Evolutionary conservation across 2,113 vertebrate species (phyloP), one percentile per base, ranked within the genome.

Genomic region (Ifrita kowaldi): DNA sequence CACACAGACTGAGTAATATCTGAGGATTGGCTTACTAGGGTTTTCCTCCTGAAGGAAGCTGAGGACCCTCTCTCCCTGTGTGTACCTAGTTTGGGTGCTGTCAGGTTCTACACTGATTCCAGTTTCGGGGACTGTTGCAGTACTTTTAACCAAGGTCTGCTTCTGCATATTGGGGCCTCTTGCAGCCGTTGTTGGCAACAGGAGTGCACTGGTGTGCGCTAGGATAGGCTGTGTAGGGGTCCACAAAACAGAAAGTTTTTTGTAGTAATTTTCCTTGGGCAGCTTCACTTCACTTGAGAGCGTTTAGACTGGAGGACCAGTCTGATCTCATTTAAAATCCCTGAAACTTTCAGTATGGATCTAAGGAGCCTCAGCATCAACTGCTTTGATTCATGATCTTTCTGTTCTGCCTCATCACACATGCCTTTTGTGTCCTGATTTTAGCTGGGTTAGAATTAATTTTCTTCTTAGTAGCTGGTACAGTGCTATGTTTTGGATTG

Each of bases 111-210:
- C 27, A 23, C 1, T 39, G 39, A 30, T 68, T 76, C 24, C 35
- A 7, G 39, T 35, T 63, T 65, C 41, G 19, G 42, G 37, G 4
- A 68, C 32, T 23, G 5, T 62, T 71, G n/a, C 16, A 52, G 68
- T 57, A 23, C 53, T 42, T 49, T 10, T 18, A 68, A 75, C 32
- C 15, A 84, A 57, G 42, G 7, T 80, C 27, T 60, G 13, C 21
- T 76, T 53, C 37, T 76, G 26, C 1, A 0, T 46, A 0, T 2
- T 28, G 74, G 33, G 57, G 16, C 26, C 20, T 37, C 6, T 46
- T 57, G 20, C 30, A 37, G 57, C 42, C 42, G 1, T 35, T 67
- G 30, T 14, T 76, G 57, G 7, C 32, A 76, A 19, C n/a, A 49
- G n/a, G 28, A 71, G 17, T 28, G 8, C 27, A 68, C 9, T 57